Evolutionary conservation across 1,140 invertebrate genomes (phyloP), one percentile per base, ranked within the genome.

Genomic region (Drosophila setifemur): DNA sequence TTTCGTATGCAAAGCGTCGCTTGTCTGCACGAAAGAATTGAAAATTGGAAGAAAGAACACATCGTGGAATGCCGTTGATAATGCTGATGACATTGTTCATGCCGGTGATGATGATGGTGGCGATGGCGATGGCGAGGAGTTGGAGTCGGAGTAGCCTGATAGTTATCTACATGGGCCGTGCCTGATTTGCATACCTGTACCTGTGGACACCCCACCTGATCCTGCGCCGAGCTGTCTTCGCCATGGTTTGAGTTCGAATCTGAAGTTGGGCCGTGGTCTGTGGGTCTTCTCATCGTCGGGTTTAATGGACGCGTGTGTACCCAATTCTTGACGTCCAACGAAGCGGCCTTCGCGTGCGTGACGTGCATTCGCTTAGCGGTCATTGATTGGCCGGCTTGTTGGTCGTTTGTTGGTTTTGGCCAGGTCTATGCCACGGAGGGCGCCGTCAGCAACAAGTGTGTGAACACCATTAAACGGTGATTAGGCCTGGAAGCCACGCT

Each of bases 391-490:
- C 61, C 70, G 47, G 76, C 40, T 45, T 54, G 54, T 50, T 68
- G 2, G 26, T 28, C 9, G 2, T 14, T 29, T 26, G 54, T 39
- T 52, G 55, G 25, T 31, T 64, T 75, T 74, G 76, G 67, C 75
- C 71, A 70, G 44, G 40, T 73, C 70, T 78, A 74, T 45, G 63
- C 26, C 44, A 28, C 48, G 77, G 75, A 83, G 79, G 79, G 79
- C 79, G 79, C 79, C 70, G 74, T 31, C 19, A 78, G 79, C 79
- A 86, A 86, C 79, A 83, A 83, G 79, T 83, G 74, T 83, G 78
- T 85, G 74, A 83, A 85, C 78, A 85, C 79, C 61, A 83, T 83
- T 83, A 83, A 83, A 67, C 79, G 79, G 79, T 79, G 78, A 85
- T 83, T 83, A 85, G 78, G 49, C 73, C 72, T 50, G 37, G 21